Base-by-base conservation (phyloP, 2,888 invertebrate genomes). In the Rambutsinella grinnellia region DNA sequence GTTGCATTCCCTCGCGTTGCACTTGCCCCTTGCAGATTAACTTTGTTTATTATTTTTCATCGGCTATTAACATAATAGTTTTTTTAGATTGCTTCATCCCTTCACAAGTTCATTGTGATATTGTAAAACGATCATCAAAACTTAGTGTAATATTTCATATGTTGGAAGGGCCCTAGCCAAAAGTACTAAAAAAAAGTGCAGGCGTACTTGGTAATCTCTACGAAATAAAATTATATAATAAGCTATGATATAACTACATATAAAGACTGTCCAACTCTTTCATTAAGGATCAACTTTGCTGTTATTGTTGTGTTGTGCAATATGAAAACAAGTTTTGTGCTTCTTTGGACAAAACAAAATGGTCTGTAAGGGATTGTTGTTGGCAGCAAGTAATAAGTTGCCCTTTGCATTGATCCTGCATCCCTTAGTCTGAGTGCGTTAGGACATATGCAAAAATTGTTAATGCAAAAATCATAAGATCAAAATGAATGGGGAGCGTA, bases 371-470 rank as follows among this genome's bases (percentile, higher is more conserved):
- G 57, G 68, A 75, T 68, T 61, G 27, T 67, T 75, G 67, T 75
- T 75, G 75, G 75, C 75, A 75, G 53, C 47, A 75, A n/a, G n/a
- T n/a, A n/a, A n/a, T n/a, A n/a, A n/a, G 67, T 68, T 75, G 75
- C 68, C 68, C 57, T 75, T 75, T 75, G 47, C 27, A 74, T 26
- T 63, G 51, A 57, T 36, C n/a, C n/a, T n/a, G n/a, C n/a, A n/a
- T n/a, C n/a, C n/a, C n/a, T n/a, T 36, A 36, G 5, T 36, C 5
- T 36, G 36, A 36, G 36, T 36, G 36, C 36, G 13, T 36, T 5
- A 13, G 36, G 36, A 36, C 13, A 49, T 49, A n/a, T n/a, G n/a
- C n/a, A n/a, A n/a, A n/a, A n/a, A n/a, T n/a, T n/a, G n/a, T n/a
- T n/a, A n/a, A n/a, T n/a, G n/a, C n/a, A n/a, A n/a, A n/a, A n/a